These are phyloP conservation scores for Apotomis betuletana DNA, from an alignment of 2,888 invertebrate genomes.

Conservation along the genomic window DNA sequence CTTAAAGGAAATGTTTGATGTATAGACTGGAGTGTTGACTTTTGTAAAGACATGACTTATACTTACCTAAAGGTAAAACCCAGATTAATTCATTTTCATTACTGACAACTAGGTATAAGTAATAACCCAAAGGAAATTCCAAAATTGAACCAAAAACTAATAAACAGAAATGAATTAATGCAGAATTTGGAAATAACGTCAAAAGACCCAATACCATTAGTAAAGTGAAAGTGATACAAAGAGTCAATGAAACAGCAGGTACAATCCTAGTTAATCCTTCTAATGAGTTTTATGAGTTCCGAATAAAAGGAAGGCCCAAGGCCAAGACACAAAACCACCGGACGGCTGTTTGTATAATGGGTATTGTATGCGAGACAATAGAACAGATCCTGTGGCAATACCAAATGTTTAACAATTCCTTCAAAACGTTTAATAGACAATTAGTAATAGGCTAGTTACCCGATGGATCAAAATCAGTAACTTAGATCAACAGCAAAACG, in stretches of 20 bases:
- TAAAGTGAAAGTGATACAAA: slow-evolving; percentile 15
- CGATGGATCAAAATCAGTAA: too few relatives aligned
- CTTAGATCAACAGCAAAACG: too few relatives aligned
- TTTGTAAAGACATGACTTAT: slow-evolving; percentile 5
- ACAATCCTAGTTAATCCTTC: slow-evolving; percentile 22
- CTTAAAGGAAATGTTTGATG: slow-evolving; percentile 16
- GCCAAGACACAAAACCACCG: slow-evolving; percentile 44
- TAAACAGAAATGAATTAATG: background rate
- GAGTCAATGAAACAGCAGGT: slow-evolving; percentile 12
- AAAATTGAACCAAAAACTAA: background rate
- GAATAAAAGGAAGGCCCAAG: slow-evolving; percentile 43
- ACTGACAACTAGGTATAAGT: background rate
- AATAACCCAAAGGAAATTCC: background rate
- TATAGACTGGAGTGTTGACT: background rate
- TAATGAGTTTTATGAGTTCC: slow-evolving; percentile 41
- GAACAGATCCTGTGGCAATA: slow-evolving; percentile 22
- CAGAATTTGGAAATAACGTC: background rate
- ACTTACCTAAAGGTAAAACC: background rate
- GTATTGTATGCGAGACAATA: slow-evolving; percentile 51
- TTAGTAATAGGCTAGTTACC: background rate
- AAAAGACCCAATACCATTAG: slow-evolving; percentile 12
- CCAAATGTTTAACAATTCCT: slow-evolving; percentile 7
- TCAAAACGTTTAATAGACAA: background rate
- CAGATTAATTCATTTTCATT: slow-evolving; percentile 1
- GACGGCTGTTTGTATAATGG: slow-evolving; percentile 47